A percentile compares a stretch with the other conserved stretches of the same genome.
Conservation (phyloP, 2,797 vertebrate species). For the Sebastes iracundus region DNA sequence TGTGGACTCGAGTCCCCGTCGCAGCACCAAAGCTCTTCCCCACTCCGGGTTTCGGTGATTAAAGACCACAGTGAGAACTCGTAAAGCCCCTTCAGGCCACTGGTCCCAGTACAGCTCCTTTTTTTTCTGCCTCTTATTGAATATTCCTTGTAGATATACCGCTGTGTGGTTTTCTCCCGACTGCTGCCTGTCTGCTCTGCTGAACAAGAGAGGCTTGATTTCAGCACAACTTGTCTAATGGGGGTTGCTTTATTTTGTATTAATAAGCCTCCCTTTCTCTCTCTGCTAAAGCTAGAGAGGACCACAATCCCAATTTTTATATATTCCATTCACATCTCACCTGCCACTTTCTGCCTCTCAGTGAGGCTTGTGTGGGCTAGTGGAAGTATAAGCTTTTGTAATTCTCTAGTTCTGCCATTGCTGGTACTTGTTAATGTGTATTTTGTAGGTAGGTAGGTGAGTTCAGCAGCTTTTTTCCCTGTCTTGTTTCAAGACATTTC, state of each 20-base stretch:
- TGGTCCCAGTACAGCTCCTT: slow-evolving; percentile 24
- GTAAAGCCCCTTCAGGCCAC: slow-evolving; percentile 26
- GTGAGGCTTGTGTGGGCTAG: background rate
- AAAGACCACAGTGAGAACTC: slow-evolving; percentile 47
- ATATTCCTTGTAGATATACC: slow-evolving; percentile 35
- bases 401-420: background rate
- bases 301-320: slow-evolving; percentile 3
- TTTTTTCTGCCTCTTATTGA: slow-evolving; percentile 22
- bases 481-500: slow-evolving; percentile 8
- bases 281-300: slow-evolving; percentile 12
- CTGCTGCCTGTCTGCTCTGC: slow-evolving; percentile 10
- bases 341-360: slow-evolving; percentile 10
- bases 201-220: slow-evolving; percentile 45
- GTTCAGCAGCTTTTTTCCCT: background rate
- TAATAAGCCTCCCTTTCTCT: slow-evolving; percentile 12
- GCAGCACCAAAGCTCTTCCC: slow-evolving; percentile 1
- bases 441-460: slow-evolving; percentile 7
- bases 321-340: slow-evolving; percentile 12
- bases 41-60: slow-evolving; percentile 40
- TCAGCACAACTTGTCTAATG: slow-evolving; percentile 22
- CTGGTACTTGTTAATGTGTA: background rate
- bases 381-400: slow-evolving; percentile 4
- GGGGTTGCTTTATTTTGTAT: slow-evolving; percentile 9
- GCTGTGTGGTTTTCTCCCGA: slow-evolving; percentile 4
- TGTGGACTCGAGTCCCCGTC: slow-evolving; percentile 7